Percentiles rank a stretch among this genome's conserved stretches.
phyloP scores from a whole-genome alignment of 2,888 invertebrate genomes.

The Augochlorella aurata region DNA sequence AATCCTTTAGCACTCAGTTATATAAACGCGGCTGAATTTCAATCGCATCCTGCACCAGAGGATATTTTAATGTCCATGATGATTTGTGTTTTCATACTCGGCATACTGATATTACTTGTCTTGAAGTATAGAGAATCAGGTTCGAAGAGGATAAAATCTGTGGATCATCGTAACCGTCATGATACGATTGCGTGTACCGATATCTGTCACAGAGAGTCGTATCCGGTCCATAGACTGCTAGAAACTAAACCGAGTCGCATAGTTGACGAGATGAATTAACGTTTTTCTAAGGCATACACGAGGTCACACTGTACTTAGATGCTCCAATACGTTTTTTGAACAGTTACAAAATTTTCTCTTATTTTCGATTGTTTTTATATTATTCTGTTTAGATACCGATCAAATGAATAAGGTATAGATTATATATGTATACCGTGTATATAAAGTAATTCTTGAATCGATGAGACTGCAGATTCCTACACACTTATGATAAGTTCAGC shows the following conservation, averaged over 20 bases:
- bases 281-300: constrained; percentile 22
- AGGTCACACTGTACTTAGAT: background rate
- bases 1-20: constrained; percentile 26
- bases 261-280: constrained; percentile 27
- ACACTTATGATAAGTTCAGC: too few species aligned
- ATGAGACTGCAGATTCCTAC: too few species aligned
- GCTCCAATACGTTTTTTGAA: background rate
- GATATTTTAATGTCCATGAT: constrained; percentile 23
- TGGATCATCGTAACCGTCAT: background rate
- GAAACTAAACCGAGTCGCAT: background rate
- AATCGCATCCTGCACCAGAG: background rate
- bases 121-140: constrained; percentile 12
- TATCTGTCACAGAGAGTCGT: background rate
- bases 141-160: background rate
- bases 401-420: background rate
- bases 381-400: background rate
- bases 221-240: constrained; percentile 2
- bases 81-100: constrained; percentile 33
- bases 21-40: background rate
- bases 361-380: background rate
- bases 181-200: background rate
- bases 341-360: too few species aligned
- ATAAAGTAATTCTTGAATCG: too few species aligned
- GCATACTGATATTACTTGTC: constrained; percentile 14
- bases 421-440: too few species aligned